Percentiles rank a stretch among this genome's conserved stretches.
Evolutionary conservation across 2,797 vertebrate genomes (phyloP).

Genomic region (Phyllotis vaccarum): DNA sequence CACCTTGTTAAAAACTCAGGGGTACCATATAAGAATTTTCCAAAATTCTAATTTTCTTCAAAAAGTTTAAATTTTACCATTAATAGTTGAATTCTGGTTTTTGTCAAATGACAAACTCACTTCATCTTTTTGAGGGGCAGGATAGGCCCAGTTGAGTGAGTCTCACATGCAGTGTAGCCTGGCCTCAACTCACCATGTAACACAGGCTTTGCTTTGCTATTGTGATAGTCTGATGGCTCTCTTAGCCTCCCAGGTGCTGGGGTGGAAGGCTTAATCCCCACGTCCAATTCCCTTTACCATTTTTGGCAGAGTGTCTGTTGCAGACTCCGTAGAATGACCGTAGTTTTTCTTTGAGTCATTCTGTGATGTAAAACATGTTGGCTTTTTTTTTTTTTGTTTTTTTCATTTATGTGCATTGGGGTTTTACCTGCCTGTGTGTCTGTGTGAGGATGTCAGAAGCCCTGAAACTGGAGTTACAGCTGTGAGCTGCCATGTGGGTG

Average conservation of each 20-base stretch:
- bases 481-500: too few relatives aligned
- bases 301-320: neutral
- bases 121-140: neutral
- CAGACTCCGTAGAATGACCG: neutral
- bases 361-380: neutral
- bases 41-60: neutral
- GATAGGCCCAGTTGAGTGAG: too few relatives aligned
- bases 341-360: neutral
- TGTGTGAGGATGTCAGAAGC: too few relatives aligned
- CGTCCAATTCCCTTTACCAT: neutral
- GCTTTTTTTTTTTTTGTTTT: too few relatives aligned
- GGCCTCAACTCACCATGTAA: neutral
- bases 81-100: neutral
- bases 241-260: neutral
- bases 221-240: neutral
- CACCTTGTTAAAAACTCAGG: neutral
- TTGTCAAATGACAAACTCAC: neutral
- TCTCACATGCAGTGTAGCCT: neutral
- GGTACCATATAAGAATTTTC: neutral
- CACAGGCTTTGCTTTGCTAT: neutral
- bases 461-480: too few relatives aligned
- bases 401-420: too few relatives aligned
- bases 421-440: too few relatives aligned
- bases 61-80: conserved; percentile 13
- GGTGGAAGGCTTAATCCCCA: too few relatives aligned